Conservation (phyloP, 2,888 invertebrate genomes). For the Melangyna quadrimaculata region DNA sequence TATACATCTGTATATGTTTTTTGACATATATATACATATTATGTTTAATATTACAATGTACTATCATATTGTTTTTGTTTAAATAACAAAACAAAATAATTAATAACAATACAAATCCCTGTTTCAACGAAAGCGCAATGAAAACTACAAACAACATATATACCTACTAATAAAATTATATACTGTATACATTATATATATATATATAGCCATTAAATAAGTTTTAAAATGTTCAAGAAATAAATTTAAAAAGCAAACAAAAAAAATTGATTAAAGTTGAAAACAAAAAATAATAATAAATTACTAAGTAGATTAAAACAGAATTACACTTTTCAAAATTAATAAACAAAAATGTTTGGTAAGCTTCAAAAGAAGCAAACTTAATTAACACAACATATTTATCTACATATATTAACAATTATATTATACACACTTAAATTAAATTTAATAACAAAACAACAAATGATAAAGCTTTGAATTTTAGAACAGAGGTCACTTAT, state of each 20-base stretch:
- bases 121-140: slow-evolving; percentile 72
- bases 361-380: slow-evolving; percentile 46
- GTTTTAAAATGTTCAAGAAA: slow-evolving; percentile 46
- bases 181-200: slow-evolving; percentile 51
- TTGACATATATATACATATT: slow-evolving; percentile 70
- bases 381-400: slow-evolving; percentile 45
- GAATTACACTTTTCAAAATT: slow-evolving; percentile 51
- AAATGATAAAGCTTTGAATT: slow-evolving; percentile 67
- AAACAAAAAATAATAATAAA: slow-evolving; percentile 31
- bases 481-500: slow-evolving; percentile 70
- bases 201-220: slow-evolving; percentile 64
- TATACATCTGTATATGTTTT: slow-evolving; percentile 70
- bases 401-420: slow-evolving; percentile 49
- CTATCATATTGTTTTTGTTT: slow-evolving; percentile 58
- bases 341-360: slow-evolving; percentile 43
- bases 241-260: background rate
- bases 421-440: slow-evolving; percentile 61
- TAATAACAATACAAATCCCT: slow-evolving; percentile 69
- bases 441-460: slow-evolving; percentile 39
- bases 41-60: slow-evolving; percentile 62
- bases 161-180: slow-evolving; percentile 65
- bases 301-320: slow-evolving; percentile 48
- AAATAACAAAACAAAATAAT: slow-evolving; percentile 37
- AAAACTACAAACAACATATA: slow-evolving; percentile 71
- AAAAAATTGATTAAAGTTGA: slow-evolving; percentile 30